phyloP scores from a whole-genome alignment of 2,888 invertebrate species.

The Tortricodes alternella region DNA sequence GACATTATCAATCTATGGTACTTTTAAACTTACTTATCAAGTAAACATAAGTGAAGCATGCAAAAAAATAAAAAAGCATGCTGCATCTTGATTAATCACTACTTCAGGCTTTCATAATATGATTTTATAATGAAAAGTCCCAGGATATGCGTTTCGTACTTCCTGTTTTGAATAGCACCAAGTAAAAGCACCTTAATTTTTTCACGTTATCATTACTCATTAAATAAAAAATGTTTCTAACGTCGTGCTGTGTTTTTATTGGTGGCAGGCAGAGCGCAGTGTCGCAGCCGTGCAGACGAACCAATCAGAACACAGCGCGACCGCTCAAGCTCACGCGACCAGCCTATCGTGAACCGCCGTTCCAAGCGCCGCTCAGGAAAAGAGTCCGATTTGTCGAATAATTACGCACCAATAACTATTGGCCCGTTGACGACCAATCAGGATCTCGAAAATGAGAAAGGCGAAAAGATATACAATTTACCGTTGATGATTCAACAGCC shows the following conservation, averaged over 20 bases:
- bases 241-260: constrained; percentile 83
- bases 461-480: constrained; percentile 73
- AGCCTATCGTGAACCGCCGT: constrained; percentile 60
- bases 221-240: constrained; percentile 58
- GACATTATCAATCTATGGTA: no score
- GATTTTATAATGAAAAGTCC: background rate
- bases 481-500: constrained; percentile 82
- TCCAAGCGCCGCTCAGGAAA: constrained; percentile 77
- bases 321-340: constrained; percentile 70
- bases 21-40: background rate
- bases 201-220: constrained; percentile 70
- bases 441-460: constrained; percentile 71
- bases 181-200: constrained; percentile 28
- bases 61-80: background rate
- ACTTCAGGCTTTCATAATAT: background rate
- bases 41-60: background rate
- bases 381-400: constrained; percentile 84
- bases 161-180: constrained; percentile 33
- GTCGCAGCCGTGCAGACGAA: constrained; percentile 80
- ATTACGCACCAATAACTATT: constrained; percentile 71
- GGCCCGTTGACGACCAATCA: constrained; percentile 78
- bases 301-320: constrained; percentile 83
- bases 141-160: background rate
- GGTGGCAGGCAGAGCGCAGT: constrained; percentile 82
- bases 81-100: background rate